Percentiles rank a stretch among this genome's conserved stretches.
Evolutionary conservation across 2,888 invertebrate species (phyloP).

Genomic region (Yponomeuta malinellus): DNA sequence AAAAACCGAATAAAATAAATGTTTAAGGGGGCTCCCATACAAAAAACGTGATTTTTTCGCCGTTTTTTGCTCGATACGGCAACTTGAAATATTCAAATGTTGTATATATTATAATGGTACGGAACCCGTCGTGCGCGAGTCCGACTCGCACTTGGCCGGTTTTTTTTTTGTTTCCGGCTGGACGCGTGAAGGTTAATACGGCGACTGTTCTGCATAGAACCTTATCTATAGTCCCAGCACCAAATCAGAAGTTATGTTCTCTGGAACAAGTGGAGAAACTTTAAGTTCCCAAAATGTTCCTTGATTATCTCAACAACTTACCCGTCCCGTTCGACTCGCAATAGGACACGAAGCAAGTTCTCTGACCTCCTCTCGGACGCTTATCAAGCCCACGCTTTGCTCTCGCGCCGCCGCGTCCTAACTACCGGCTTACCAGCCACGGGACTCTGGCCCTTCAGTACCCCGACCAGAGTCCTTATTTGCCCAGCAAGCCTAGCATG

Average conservation of each 20-base stretch:
- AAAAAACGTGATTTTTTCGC: too few relatives aligned
- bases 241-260: background rate
- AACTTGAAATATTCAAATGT: too few relatives aligned
- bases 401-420: background rate
- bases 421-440: background rate
- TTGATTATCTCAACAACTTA: background rate
- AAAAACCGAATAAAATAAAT: too few relatives aligned
- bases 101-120: too few relatives aligned
- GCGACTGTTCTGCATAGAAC: too few relatives aligned
- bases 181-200: too few relatives aligned
- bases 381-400: slow-evolving; percentile 45
- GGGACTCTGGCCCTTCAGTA: background rate
- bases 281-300: background rate
- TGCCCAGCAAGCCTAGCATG: background rate
- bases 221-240: too few relatives aligned
- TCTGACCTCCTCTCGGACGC: slow-evolving; percentile 63
- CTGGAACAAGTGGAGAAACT: background rate
- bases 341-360: slow-evolving; percentile 38
- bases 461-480: background rate
- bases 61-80: too few relatives aligned
- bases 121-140: too few relatives aligned
- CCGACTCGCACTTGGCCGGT: too few relatives aligned
- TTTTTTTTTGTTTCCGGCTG: too few relatives aligned
- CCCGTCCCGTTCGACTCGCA: background rate
- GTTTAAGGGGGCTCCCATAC: too few relatives aligned